A percentile compares a stretch with the other conserved stretches of the same genome.
phyloP scores from a whole-genome alignment of 2,888 invertebrate genomes.

The Litoditis marina region DNA sequence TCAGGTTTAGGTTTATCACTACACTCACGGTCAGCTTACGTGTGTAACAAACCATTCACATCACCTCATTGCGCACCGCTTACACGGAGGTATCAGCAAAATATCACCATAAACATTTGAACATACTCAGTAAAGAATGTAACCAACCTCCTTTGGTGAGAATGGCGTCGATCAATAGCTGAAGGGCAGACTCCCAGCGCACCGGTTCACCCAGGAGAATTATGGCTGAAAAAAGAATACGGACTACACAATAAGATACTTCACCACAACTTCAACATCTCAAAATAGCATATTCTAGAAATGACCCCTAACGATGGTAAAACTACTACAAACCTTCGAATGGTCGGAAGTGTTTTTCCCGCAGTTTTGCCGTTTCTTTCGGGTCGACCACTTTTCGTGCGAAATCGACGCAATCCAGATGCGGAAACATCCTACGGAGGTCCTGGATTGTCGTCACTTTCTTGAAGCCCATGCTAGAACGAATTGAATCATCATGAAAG shows the following conservation, averaged over 20 bases:
- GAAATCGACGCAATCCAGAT: slow-evolving; percentile 70
- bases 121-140: not conserved
- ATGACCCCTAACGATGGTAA: too few relatives aligned
- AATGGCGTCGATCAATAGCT: slow-evolving; percentile 70
- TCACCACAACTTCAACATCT: too few relatives aligned
- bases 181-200: slow-evolving; percentile 71
- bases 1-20: too few relatives aligned
- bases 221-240: slow-evolving; percentile 65
- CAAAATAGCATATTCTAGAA: too few relatives aligned
- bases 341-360: slow-evolving; percentile 26
- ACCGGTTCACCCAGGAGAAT: slow-evolving; percentile 72
- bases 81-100: too few relatives aligned
- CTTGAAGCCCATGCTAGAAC: slow-evolving; percentile 70
- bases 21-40: too few relatives aligned
- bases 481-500: too few relatives aligned
- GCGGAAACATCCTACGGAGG: slow-evolving; percentile 68
- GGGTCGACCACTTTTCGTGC: slow-evolving; percentile 51
- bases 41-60: too few relatives aligned
- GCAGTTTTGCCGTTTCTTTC: slow-evolving; percentile 22
- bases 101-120: too few relatives aligned
- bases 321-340: too few relatives aligned
- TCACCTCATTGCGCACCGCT: too few relatives aligned
- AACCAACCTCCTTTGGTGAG: slow-evolving; percentile 67
- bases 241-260: not conserved
- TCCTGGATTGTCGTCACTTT: slow-evolving; percentile 69